Percentiles rank a stretch among this genome's conserved stretches.
Conservation (phyloP, 2,113 vertebrate species). For the Melanocharis versteri region DNA sequence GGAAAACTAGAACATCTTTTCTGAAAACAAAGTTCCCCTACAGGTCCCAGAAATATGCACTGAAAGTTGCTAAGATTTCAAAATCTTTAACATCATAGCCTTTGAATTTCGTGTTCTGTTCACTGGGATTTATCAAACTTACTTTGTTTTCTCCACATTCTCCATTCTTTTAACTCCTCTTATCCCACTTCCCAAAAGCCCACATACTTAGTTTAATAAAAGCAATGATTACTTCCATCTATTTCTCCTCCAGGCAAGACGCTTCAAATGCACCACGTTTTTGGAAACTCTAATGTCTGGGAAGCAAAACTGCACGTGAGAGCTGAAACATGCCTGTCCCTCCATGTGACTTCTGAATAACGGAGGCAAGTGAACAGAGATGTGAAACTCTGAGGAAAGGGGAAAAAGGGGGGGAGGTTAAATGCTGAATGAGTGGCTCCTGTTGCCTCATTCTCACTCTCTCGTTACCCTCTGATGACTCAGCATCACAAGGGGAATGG, state of each 20-base stretch:
- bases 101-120: background rate
- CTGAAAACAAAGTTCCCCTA: background rate
- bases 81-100: background rate
- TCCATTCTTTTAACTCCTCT: background rate
- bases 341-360: constrained; percentile 16
- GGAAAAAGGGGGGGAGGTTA: background rate
- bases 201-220: background rate
- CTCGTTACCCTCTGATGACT: background rate
- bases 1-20: background rate
- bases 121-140: background rate
- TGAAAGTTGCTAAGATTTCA: background rate
- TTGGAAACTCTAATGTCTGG: background rate
- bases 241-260: background rate
- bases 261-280: background rate
- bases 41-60: background rate
- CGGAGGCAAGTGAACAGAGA: background rate
- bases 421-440: background rate
- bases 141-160: background rate
- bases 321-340: background rate
- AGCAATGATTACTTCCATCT: background rate
- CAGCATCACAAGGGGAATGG: constrained; percentile 34
- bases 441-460: constrained; percentile 3
- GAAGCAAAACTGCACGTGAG: background rate
- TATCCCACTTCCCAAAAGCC: background rate
- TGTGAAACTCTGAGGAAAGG: constrained; percentile 49